These are phyloP conservation scores for Hipposideros armiger DNA, from an alignment of 2,113 vertebrate genomes.

Conservation along the genomic window DNA sequence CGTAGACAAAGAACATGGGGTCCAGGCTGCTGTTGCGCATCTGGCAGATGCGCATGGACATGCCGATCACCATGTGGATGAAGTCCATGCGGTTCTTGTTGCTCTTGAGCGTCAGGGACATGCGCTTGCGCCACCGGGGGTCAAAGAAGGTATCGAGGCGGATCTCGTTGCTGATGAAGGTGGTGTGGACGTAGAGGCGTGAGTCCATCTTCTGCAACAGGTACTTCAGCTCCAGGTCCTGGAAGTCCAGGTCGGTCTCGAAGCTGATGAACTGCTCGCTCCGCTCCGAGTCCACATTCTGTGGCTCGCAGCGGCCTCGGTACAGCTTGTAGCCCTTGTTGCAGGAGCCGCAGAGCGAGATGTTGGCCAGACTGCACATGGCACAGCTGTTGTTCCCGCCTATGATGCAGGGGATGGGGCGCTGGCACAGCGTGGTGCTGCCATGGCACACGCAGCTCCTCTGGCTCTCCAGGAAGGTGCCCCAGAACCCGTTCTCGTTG, in stretches of 20 bases:
- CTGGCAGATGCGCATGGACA: slow-evolving; percentile 99
- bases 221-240: slow-evolving; percentile 99
- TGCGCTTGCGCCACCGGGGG: slow-evolving; percentile 98
- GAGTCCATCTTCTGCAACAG: slow-evolving; percentile 99
- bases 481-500: slow-evolving; percentile 99
- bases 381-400: slow-evolving; percentile 99
- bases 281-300: slow-evolving; percentile 99
- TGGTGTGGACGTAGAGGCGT: slow-evolving; percentile 97
- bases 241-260: slow-evolving; percentile 99
- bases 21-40: slow-evolving; percentile 99
- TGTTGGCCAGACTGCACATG: slow-evolving; percentile 99
- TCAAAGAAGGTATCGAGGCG: slow-evolving; percentile 99
- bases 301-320: slow-evolving; percentile 97
- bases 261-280: slow-evolving; percentile 99
- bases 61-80: slow-evolving; percentile 98
- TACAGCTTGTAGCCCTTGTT: slow-evolving; percentile 99
- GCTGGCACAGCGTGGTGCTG: slow-evolving; percentile 96
- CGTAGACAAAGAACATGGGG: slow-evolving; percentile 98
- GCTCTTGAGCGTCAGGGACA: slow-evolving; percentile 99
- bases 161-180: slow-evolving; percentile 99
- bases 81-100: slow-evolving; percentile 99
- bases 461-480: slow-evolving; percentile 98
- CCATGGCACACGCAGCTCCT: slow-evolving; percentile 97
- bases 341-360: slow-evolving; percentile 98
- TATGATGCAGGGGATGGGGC: slow-evolving; percentile 97